phyloP scores from a whole-genome alignment of 1,140 invertebrate species.

The Drosophila lini region DNA sequence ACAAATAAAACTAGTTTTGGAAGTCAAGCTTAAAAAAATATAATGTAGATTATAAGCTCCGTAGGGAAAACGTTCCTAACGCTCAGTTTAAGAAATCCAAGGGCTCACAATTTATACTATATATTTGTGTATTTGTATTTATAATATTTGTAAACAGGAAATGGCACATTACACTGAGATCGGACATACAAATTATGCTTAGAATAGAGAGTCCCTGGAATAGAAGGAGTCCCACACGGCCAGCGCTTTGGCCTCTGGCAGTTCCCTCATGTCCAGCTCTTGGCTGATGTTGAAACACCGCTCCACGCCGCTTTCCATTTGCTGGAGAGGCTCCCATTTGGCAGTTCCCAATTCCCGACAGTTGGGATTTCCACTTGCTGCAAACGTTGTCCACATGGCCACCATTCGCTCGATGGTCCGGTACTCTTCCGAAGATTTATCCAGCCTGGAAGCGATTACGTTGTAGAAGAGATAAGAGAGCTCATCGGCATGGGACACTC shows the following conservation, averaged over 20 bases:
- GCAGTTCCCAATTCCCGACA: slow-evolving; percentile 38
- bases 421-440: slow-evolving; percentile 59
- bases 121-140: no score
- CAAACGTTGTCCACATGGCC: slow-evolving; percentile 84
- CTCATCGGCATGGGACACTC: slow-evolving; percentile 87
- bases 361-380: slow-evolving; percentile 76
- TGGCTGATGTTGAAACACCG: slow-evolving; percentile 82
- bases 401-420: slow-evolving; percentile 78
- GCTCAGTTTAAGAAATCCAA: no score
- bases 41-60: no score
- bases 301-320: slow-evolving; percentile 24
- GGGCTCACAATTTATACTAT: no score
- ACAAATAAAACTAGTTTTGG: no score
- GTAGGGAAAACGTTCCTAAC: no score
- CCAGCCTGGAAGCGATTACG: slow-evolving; percentile 44
- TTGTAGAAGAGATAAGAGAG: slow-evolving; percentile 87
- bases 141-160: background rate
- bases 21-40: no score
- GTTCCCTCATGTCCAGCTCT: slow-evolving; percentile 64
- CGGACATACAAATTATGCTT: background rate
- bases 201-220: slow-evolving; percentile 39
- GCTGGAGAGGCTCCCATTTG: slow-evolving; percentile 49
- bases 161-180: background rate
- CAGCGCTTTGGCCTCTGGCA: slow-evolving; percentile 79
- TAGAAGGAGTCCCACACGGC: slow-evolving; percentile 83